Conservation (phyloP, 2,797 vertebrate species). For the Hozukius guyotensis region DNA sequence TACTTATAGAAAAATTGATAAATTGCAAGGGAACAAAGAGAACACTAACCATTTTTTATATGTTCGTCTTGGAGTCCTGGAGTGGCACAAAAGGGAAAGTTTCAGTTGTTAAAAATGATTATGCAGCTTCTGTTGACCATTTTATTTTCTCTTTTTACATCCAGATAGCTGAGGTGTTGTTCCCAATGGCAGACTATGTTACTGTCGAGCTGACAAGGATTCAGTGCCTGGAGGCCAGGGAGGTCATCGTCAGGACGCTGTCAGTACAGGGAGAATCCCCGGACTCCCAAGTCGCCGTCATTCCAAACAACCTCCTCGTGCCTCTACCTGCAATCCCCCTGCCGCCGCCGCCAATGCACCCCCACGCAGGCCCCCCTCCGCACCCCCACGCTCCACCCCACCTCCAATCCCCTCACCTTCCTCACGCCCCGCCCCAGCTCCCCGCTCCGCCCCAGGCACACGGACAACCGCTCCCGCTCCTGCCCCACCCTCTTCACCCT, state of each 20-base stretch:
- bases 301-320: slow-evolving; percentile 93
- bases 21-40: neutral
- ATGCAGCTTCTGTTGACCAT: neutral
- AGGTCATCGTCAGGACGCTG: slow-evolving; percentile 92
- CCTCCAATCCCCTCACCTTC: slow-evolving; percentile 72
- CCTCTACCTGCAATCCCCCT: slow-evolving; percentile 85
- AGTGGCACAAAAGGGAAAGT: neutral
- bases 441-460: slow-evolving; percentile 68
- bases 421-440: slow-evolving; percentile 63
- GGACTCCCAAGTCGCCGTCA: slow-evolving; percentile 87
- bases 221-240: slow-evolving; percentile 89
- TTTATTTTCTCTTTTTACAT: neutral
- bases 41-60: neutral
- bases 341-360: slow-evolving; percentile 65
- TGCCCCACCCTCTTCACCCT: slow-evolving; percentile 68
- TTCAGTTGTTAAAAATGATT: neutral
- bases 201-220: slow-evolving; percentile 88
- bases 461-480: slow-evolving; percentile 55
- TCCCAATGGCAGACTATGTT: slow-evolving; percentile 88
- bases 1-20: neutral
- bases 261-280: slow-evolving; percentile 94
- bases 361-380: slow-evolving; percentile 63
- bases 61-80: neutral
- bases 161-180: slow-evolving; percentile 93
- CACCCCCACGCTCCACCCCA: slow-evolving; percentile 67